These are phyloP conservation scores for Drosophila mercatorum DNA, from an alignment of 2,888 invertebrate species.

Conservation along the genomic window DNA sequence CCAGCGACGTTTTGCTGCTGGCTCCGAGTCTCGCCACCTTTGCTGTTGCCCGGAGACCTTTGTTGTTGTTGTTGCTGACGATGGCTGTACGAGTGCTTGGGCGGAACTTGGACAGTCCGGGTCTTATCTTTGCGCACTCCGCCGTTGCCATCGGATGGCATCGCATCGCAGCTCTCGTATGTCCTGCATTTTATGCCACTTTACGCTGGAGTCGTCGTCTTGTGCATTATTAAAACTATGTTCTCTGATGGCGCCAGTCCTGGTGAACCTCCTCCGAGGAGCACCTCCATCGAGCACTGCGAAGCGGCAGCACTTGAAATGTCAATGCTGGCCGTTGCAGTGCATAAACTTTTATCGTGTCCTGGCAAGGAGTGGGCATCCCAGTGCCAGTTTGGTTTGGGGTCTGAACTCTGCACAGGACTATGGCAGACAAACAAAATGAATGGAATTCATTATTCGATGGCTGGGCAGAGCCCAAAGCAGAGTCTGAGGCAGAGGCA, in stretches of 20 bases:
- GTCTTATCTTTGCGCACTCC: constrained; percentile 51
- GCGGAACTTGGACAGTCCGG: constrained; percentile 62
- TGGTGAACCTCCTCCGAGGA: constrained; percentile 39
- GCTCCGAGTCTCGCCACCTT: constrained; percentile 25
- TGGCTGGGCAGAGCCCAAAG: constrained; percentile 3
- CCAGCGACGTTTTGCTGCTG: constrained; percentile 45
- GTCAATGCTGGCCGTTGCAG: constrained; percentile 76
- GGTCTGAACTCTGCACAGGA: constrained; percentile 48
- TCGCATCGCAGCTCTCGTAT: constrained; percentile 68
- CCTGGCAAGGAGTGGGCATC: constrained; percentile 17
- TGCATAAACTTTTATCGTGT: constrained; percentile 80
- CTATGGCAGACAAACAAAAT: constrained; percentile 64
- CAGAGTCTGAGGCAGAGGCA: background rate
- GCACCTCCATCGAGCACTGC: constrained; percentile 6
- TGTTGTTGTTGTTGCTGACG: constrained; percentile 19
- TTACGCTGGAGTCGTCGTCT: constrained; percentile 70
- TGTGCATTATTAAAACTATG: constrained; percentile 80
- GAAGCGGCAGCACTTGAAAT: constrained; percentile 71
- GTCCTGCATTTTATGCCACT: constrained; percentile 79
- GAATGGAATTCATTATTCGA: constrained; percentile 82
- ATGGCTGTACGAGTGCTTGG: constrained; percentile 43
- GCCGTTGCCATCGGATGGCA: constrained; percentile 21
- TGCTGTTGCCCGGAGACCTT: constrained; percentile 17
- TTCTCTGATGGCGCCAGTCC: constrained; percentile 70
- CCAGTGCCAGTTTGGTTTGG: constrained; percentile 10